Evolutionary conservation across 2,113 vertebrate species (phyloP).

Genomic region (Archocentrus centrarchus): DNA sequence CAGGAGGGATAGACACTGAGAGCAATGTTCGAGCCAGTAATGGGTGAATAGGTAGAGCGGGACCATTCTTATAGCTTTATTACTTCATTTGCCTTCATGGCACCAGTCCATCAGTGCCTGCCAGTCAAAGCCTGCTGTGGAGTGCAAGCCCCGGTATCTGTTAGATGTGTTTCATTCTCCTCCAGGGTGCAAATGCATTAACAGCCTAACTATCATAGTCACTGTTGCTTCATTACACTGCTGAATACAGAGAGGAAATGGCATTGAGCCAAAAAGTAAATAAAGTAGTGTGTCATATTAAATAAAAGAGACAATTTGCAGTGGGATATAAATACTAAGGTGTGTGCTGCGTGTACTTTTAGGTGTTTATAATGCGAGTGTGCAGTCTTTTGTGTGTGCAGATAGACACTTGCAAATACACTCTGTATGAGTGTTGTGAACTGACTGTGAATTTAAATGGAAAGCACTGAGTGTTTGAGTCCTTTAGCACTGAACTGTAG

Average conservation of each 20-base stretch:
- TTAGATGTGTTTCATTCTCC: slow-evolving; percentile 37
- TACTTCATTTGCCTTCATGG: slow-evolving; percentile 52
- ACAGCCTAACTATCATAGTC: background rate
- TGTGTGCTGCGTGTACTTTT: background rate
- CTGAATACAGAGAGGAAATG: slow-evolving; percentile 8
- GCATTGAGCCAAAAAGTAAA: background rate
- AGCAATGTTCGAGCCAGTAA: slow-evolving; percentile 17
- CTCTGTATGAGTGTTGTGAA: background rate
- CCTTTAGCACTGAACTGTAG: background rate
- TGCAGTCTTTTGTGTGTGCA: background rate
- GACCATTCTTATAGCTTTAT: slow-evolving; percentile 48
- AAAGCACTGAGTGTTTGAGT: background rate
- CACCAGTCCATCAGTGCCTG: slow-evolving; percentile 53
- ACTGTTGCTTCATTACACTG: background rate
- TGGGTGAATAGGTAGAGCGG: slow-evolving; percentile 25
- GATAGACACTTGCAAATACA: background rate
- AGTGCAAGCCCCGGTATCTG: slow-evolving; percentile 1
- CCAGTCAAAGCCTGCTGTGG: slow-evolving; percentile 31
- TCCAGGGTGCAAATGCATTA: background rate
- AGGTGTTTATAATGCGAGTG: background rate
- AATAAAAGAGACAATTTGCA: background rate
- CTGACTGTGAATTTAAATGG: background rate
- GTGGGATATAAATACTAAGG: background rate
- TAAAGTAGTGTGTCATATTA: background rate
- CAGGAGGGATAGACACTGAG: slow-evolving; percentile 28